Percentiles rank a stretch among this genome's conserved stretches.
phyloP scores from a whole-genome alignment of 1,140 invertebrate genomes.

The Bombus soroeensis region DNA sequence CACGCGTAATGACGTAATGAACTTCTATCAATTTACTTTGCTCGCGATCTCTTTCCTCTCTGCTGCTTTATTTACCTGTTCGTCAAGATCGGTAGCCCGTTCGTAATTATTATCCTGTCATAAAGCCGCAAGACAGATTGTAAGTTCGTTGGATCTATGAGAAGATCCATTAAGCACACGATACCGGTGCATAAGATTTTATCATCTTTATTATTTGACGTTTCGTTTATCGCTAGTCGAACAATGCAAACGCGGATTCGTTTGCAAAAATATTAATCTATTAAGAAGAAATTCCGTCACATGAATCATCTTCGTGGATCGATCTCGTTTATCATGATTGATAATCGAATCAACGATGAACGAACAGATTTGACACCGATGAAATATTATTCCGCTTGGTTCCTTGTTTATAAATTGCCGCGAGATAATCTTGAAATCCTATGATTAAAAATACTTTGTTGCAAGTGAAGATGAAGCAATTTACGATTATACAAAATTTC shows the following conservation, averaged over 20 bases:
- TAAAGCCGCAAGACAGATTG: constrained; percentile 35
- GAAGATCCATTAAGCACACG: neutral
- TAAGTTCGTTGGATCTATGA: neutral
- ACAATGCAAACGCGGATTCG: neutral
- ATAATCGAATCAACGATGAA: neutral
- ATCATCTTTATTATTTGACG: constrained; percentile 23
- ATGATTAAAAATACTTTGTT: neutral
- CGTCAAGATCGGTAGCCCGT: constrained; percentile 19
- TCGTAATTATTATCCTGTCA: constrained; percentile 46
- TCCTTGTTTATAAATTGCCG: no score
- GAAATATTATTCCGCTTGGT: neutral
- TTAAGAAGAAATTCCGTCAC: no score
- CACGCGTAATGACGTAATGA: constrained; percentile 26
- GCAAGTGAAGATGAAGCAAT: neutral
- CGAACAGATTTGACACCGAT: no score
- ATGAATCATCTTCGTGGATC: neutral
- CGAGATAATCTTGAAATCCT: neutral
- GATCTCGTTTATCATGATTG: neutral
- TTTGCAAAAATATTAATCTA: neutral
- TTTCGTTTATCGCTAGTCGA: neutral
- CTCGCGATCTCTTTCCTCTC: neutral
- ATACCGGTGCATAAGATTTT: neutral
- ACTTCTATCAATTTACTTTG: constrained; percentile 26
- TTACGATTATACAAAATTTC: neutral
- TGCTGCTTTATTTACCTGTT: constrained; percentile 21